Conservation (phyloP, 2,113 vertebrate species). For the Calyptommatus sinebrachiatus region DNA sequence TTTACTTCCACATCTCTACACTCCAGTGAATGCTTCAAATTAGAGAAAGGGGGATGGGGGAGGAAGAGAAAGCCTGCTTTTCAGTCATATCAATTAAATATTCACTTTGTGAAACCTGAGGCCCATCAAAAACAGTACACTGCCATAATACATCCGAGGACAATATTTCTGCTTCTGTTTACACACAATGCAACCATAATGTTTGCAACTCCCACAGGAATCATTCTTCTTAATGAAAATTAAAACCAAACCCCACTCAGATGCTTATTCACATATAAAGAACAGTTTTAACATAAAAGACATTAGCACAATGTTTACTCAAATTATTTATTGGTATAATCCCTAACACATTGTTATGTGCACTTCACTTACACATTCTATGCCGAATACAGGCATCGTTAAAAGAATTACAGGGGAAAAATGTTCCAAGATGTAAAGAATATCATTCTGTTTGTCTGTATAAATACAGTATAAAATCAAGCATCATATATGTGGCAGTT, state of each 20-base stretch:
- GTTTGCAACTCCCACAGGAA: conserved; percentile 49
- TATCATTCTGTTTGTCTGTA: not conserved
- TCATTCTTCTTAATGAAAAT: conserved; percentile 60
- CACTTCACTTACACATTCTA: conserved; percentile 20
- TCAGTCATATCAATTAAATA: conserved; percentile 68
- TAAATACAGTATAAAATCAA: conserved; percentile 41
- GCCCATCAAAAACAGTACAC: conserved; percentile 43
- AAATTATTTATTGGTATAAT: conserved; percentile 34
- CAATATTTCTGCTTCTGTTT: conserved; percentile 62
- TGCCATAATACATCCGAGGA: conserved; percentile 32
- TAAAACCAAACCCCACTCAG: conserved; percentile 50
- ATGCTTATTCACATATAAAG: conserved; percentile 39
- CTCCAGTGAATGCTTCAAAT: conserved; percentile 60
- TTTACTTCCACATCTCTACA: conserved; percentile 62
- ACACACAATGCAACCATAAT: conserved; percentile 43
- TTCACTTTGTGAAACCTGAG: conserved; percentile 62
- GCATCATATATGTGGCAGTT: not conserved
- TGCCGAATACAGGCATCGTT: conserved; percentile 20
- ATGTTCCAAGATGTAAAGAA: not conserved
- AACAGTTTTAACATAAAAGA: conserved; percentile 34
- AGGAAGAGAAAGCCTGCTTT: not conserved
- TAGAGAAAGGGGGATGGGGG: not conserved
- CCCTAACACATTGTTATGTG: conserved; percentile 28
- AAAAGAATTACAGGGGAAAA: not conserved
- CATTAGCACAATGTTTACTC: not conserved